A percentile compares a stretch with the other conserved stretches of the same genome.
Conservation (phyloP, 1,140 invertebrate species). For the Ganaspis sp. region DNA sequence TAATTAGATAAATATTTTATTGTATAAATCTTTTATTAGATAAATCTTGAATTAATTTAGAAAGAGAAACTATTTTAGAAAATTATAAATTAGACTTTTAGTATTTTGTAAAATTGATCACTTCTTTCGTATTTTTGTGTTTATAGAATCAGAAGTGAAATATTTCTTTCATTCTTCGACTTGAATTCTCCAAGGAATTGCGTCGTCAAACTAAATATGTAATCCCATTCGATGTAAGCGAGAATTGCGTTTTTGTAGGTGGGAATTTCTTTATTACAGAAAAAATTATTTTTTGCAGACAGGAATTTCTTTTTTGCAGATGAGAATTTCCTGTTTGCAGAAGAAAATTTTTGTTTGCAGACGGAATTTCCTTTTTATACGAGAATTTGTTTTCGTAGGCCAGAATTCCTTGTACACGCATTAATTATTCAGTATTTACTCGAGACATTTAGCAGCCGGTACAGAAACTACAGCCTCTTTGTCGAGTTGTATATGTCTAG, state of each 20-base stretch:
- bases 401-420: slow-evolving; percentile 51
- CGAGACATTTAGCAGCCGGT: slow-evolving; percentile 72
- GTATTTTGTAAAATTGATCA: slow-evolving; percentile 42
- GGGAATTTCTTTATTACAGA: too few relatives aligned
- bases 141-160: slow-evolving; percentile 4
- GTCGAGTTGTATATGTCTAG: slow-evolving; percentile 72
- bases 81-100: too few relatives aligned
- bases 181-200: too few relatives aligned
- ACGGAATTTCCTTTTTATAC: slow-evolving; percentile 46
- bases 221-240: not conserved
- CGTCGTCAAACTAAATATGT: too few relatives aligned
- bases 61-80: too few relatives aligned
- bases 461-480: slow-evolving; percentile 70
- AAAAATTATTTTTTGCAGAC: too few relatives aligned
- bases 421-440: slow-evolving; percentile 72
- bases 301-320: too few relatives aligned
- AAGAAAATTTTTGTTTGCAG: slow-evolving; percentile 42
- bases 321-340: not conserved
- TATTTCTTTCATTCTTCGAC: slow-evolving; percentile 26
- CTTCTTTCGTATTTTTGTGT: not conserved
- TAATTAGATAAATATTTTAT: too few relatives aligned
- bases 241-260: too few relatives aligned
- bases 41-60: too few relatives aligned
- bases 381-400: not conserved
- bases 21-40: too few relatives aligned